Evolutionary conservation across 1,140 invertebrate species (phyloP), one percentile per base, ranked within the genome.

Genomic region (Pseudomyrmex flavicornis): DNA sequence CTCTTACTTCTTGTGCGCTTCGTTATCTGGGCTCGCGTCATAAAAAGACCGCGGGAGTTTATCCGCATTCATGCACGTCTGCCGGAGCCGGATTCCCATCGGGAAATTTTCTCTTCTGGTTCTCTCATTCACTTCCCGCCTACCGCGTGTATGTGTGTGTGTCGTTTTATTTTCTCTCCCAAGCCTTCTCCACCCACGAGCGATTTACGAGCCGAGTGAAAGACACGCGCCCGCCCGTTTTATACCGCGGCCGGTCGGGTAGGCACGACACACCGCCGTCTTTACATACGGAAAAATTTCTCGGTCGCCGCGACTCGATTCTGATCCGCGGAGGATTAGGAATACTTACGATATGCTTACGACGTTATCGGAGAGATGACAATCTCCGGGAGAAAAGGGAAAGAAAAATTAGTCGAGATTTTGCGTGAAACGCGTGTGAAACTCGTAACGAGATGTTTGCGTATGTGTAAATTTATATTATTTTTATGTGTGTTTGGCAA

Each of bases 161-260:
- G 46, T 54, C 35, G 69, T 84, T 76, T 85, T 73, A 86, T 84
- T 88, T 63, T 63, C 73, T 69, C 66, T 50, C 44, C 20, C 44
- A 13, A 79, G 68, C 5, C 35, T 35, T 80, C 61, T 88, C 89
- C 89, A 92, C 90, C 90, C 91, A 92, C 92, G 89, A 89, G 54
- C 85, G 74, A 89, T 92, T 91, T 92, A 91, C 82, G 88, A 87
- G 83, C 80, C 70, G 77, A 79, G 82, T 87, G 90, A 89, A 90
- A 91, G 90, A 91, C 90, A 91, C 89, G 87, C 89, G 86, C 84
- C 82, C 69, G 62, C 62, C 35, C 63, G 70, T 77, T 89, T 90
- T 90, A 90, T 91, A 77, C 58, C 58, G 20, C 61, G 59, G 59
- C 56, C 56, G 65, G 26, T n/a, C 54, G 66, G 48, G 66, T 70